A percentile compares a stretch with the other conserved stretches of the same genome.
Evolutionary conservation across 1,140 invertebrate genomes (phyloP).

Genomic region (Heliconius hewitsoni): DNA sequence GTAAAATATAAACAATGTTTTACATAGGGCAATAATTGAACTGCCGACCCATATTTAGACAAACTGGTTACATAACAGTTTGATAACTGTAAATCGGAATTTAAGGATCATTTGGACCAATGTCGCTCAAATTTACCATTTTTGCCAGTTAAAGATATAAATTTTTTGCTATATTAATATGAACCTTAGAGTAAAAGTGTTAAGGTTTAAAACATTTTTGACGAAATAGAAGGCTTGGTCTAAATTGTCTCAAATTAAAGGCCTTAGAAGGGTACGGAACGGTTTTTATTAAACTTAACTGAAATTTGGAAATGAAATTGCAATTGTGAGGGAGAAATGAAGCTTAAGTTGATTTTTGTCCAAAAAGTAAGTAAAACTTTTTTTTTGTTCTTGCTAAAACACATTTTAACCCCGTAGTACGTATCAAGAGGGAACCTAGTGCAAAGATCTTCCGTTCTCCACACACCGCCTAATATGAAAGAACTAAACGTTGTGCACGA

Average conservation of each 20-base stretch:
- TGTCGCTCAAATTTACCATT: neutral
- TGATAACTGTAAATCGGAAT: constrained; percentile 1
- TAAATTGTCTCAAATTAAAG: constrained; percentile 7
- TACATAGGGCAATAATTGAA: neutral
- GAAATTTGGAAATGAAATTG: neutral
- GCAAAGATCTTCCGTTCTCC: neutral
- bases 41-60: neutral
- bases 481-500: neutral
- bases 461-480: neutral
- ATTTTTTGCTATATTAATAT: neutral
- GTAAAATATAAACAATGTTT: too few species aligned
- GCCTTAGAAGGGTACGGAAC: constrained; percentile 2
- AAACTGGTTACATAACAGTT: neutral
- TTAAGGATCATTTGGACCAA: neutral
- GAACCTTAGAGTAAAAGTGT: neutral
- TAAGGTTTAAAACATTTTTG: neutral
- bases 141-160: neutral
- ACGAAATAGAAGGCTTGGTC: neutral
- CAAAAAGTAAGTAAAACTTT: neutral
- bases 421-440: neutral
- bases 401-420: too few species aligned
- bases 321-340: neutral
- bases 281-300: constrained; percentile 1
- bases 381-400: neutral
- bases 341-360: neutral